These are phyloP conservation scores for Caenorhabditis sp. DNA, from an alignment of 2,888 invertebrate genomes.

Conservation along the genomic window DNA sequence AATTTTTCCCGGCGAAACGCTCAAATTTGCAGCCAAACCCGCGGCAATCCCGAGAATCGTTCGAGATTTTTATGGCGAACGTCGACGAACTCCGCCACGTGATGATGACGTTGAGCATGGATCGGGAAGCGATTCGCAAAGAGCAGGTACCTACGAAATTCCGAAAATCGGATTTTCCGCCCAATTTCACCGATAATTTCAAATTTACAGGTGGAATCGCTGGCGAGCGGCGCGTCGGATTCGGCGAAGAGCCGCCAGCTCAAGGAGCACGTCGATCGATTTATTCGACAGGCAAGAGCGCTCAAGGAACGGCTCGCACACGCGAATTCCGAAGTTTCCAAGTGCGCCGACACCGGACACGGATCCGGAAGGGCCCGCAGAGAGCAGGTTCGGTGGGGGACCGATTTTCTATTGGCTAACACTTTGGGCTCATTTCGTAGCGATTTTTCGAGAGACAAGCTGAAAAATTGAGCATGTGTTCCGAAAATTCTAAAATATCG, in stretches of 20 bases:
- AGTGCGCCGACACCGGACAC: no score
- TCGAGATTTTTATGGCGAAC: slow-evolving; percentile 30
- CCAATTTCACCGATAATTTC: no score
- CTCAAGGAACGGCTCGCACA: background rate
- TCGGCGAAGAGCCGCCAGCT: slow-evolving; percentile 6
- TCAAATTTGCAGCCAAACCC: no score
- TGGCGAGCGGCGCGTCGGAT: slow-evolving; percentile 28
- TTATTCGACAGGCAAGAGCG: slow-evolving; percentile 22
- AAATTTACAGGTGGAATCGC: slow-evolving; percentile 21
- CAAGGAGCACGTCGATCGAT: slow-evolving; percentile 39
- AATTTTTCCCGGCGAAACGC: no score
- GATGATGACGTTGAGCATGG: slow-evolving; percentile 25
- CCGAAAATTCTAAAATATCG: no score
- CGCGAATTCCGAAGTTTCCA: background rate
- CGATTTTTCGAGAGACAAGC: no score
- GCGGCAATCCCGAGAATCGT: no score
- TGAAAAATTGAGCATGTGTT: no score
- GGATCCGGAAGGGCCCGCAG: slow-evolving; percentile 30
- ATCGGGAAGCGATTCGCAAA: slow-evolving; percentile 26
- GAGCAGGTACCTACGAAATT: slow-evolving; percentile 17
- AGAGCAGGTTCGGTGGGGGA: slow-evolving; percentile 35
- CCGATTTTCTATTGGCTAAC: background rate
- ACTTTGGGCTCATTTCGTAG: no score
- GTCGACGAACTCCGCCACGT: slow-evolving; percentile 38
- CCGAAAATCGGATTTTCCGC: background rate